Evolutionary conservation across 2,113 vertebrate genomes (phyloP), one percentile per base, ranked within the genome.

Genomic region (Podiceps cristatus): DNA sequence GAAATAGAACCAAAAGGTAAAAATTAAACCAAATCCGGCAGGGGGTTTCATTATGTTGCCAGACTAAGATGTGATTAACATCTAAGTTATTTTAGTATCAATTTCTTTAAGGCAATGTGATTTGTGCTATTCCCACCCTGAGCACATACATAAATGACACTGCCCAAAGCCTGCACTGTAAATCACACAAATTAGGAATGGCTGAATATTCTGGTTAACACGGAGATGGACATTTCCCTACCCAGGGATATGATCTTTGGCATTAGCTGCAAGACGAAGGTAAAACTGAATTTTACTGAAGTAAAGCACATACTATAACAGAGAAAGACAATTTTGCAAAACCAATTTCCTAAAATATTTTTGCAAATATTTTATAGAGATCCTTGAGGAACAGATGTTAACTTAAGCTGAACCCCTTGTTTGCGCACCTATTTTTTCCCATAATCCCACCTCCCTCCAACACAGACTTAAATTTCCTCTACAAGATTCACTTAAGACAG

Each of bases 221-320:
- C 53, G 10, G 75, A 50, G 52, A 29, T 4, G 24, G 45, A 53
- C 1, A 0, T 24, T 60, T 63, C 67, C 49, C 45, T 31, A 11
- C 24, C 37, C 18, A 25, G 8, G 18, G 42, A 37, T 12, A 73
- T 20, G 35, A 37, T 28, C 73, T 81, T 55, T 23, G n/a, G 3
- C 20, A 22, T 35, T 49, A 52, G 60, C 53, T 27, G 2, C 44
- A 2, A 6, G 55, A n/a, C 27, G 28, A 1, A 3, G 25, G 20
- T 28, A 27, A 66, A 66, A 75, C 0, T 13, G 19, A 81, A 81
- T 64, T 87, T 62, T 22, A 55, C 4, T 3, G 27, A 83, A 95
- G 72, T 4, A 72, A 94, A 73, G 68, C 15, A 9, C 9, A 9
- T 0, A 0, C n/a, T 5, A 4, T 0, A n/a, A 50, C 28, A 35